These are phyloP conservation scores for Orycteropus afer DNA, from an alignment of 2,113 vertebrate genomes.

Conservation along the genomic window DNA sequence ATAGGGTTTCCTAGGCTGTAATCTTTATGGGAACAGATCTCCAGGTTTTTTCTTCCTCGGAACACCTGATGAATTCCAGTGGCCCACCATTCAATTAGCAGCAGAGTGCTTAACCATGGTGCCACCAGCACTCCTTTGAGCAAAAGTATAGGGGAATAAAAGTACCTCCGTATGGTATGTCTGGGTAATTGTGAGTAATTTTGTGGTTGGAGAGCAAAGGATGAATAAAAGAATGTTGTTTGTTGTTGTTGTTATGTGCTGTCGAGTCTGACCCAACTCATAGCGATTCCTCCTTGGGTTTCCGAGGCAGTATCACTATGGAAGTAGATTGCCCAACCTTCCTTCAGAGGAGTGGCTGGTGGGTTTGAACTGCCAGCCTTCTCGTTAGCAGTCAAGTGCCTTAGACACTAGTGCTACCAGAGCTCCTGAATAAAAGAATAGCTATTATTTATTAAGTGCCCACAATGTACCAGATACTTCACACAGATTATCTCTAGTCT, in stretches of 20 bases:
- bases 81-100: background rate
- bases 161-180: background rate
- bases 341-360: too few species aligned
- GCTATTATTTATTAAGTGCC: background rate
- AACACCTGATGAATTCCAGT: background rate
- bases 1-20: background rate
- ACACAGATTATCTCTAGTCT: background rate
- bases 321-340: too few species aligned
- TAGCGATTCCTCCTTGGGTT: too few species aligned
- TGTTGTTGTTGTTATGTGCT: too few species aligned
- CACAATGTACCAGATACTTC: accelerated
- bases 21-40: background rate
- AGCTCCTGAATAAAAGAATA: too few species aligned
- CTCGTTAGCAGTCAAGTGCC: too few species aligned
- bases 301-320: too few species aligned
- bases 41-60: background rate
- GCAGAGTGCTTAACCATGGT: background rate
- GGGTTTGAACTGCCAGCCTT: too few species aligned
- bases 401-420: too few species aligned
- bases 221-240: background rate
- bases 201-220: background rate
- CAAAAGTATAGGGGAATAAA: background rate
- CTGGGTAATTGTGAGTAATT: background rate
- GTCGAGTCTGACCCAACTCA: too few species aligned
- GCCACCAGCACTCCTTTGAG: background rate